These are phyloP conservation scores for Ectemnius cavifrons DNA, from an alignment of 2,888 invertebrate genomes.

Conservation along the genomic window DNA sequence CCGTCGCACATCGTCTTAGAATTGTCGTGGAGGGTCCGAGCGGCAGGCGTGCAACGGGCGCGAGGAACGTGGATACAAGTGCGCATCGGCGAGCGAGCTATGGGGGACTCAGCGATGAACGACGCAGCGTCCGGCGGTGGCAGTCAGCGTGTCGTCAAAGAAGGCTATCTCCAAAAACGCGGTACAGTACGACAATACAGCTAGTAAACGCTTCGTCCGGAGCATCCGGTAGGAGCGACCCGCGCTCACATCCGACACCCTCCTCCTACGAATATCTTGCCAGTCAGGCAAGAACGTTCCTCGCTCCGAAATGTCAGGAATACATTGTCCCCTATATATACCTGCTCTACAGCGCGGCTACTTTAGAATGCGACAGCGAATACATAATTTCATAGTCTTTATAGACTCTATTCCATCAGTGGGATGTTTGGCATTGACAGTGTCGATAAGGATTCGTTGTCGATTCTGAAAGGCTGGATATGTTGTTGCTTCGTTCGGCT, in stretches of 20 bases:
- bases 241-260: background rate
- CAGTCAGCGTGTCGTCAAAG: conserved; percentile 85
- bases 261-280: background rate
- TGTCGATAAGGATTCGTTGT: no score
- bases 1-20: conserved; percentile 40
- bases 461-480: no score
- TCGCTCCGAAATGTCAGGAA: conserved; percentile 33
- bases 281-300: background rate
- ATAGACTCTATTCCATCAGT: background rate
- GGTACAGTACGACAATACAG: conserved; percentile 74
- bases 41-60: conserved; percentile 21
- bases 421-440: no score
- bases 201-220: background rate
- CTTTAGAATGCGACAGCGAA: conserved; percentile 19
- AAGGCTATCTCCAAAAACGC: conserved; percentile 97
- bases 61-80: conserved; percentile 36
- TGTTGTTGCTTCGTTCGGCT: no score
- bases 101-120: conserved; percentile 80
- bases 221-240: background rate
- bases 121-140: conserved; percentile 77
- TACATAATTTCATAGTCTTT: background rate
- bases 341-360: background rate
- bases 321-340: background rate
- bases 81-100: conserved; percentile 66
- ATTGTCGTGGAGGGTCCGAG: conserved; percentile 39